Evolutionary conservation across 2,797 vertebrate genomes (phyloP), one percentile per base, ranked within the genome.

Genomic region (Rhynchonycteris naso): DNA sequence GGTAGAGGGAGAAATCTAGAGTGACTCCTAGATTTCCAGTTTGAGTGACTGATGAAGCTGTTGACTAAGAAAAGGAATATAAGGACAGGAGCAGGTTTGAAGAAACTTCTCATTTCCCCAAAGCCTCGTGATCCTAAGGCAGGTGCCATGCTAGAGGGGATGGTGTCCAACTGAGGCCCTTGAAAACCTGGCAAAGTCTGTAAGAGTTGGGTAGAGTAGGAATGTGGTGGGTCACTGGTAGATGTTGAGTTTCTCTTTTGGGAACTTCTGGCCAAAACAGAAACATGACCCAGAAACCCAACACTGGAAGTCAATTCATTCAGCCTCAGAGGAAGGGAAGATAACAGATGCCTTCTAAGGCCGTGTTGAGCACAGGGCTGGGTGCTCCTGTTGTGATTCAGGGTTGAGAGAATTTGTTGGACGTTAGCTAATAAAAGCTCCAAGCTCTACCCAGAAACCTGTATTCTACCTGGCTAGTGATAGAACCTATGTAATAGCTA

Each of bases 31-130:
- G 65, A 11, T 30, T 69, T 66, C 87, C 24, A 21, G 56, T 26
- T 5, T 47, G 38, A 47, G 7, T 35, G 85, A 33, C 24, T 3
- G 28, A n/a, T 1, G 68, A 7, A 21, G 14, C 59, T 74, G 3
- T 54, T 50, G 7, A 6, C 3, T 14, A 15, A 74, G 50, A 28
- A 50, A 52, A 9, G n/a, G 63, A 10, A n/a, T 38, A 5, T 1
- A 38, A 69, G 24, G n/a, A 50, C 75, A 76, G 38, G 6, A 43
- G 47, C 28, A 69, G n/a, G 33, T 24, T 21, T 7, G 26, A 58
- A 59, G 91, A 90, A 56, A 65, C 22, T 68, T 71, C 38, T 59
- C 65, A 33, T 86, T 94, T 82, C 19, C 54, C 38, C 78, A 58
- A 47, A 76, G 50, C 30, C 26, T 85, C 4, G 13, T 24, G 38